Base-by-base conservation (phyloP, 2,113 vertebrate genomes). In the Callorhinus ursinus region DNA sequence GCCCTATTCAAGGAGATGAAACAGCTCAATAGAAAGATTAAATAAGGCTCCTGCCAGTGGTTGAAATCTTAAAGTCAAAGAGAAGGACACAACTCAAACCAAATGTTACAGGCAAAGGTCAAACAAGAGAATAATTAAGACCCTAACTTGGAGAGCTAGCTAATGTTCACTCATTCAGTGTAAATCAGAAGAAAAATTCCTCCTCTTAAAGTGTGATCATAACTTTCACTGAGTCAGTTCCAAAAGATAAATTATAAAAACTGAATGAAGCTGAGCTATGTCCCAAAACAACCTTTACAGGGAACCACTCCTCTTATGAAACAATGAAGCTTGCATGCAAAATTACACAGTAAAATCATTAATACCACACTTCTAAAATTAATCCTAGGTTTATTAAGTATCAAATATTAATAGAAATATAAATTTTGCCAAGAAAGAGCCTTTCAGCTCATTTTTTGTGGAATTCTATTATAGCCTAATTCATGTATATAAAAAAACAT, bases 41-140 rank as follows among this genome's bases (percentile, higher is more conserved):
- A 96, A 79, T 94, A 94, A 97, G 92, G 53, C 51, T 96, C 71
- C 92, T 85, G 80, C 88, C 85, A 94, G 77, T 93, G 76, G 53
- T 2, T 95, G 92, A 79, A 95, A 95, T 94, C 89, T 92, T 97
- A 95, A 91, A 94, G 88, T 96, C 94, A 96, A 88, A 97, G 92
- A 93, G 49, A 92, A 92, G 72, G 88, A 96, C 81, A 97, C 93
- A 93, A 95, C 84, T 94, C 93, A 96, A 93, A 97, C 86, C 96
- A 96, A 97, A 97, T 96, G 80, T 92, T 96, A 96, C 51, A 95
- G 92, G 69, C 92, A 96, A 97, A 97, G 90, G 90, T 96, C 96
- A 96, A 96, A 93, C 63, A 87, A 69, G 57, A 95, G 80, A 96
- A 81, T 88, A 95, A 96, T 96, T 95, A 95, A 90, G 77, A 95